phyloP scores from a whole-genome alignment of 1,140 invertebrate species.

The Coboldia fuscipes region DNA sequence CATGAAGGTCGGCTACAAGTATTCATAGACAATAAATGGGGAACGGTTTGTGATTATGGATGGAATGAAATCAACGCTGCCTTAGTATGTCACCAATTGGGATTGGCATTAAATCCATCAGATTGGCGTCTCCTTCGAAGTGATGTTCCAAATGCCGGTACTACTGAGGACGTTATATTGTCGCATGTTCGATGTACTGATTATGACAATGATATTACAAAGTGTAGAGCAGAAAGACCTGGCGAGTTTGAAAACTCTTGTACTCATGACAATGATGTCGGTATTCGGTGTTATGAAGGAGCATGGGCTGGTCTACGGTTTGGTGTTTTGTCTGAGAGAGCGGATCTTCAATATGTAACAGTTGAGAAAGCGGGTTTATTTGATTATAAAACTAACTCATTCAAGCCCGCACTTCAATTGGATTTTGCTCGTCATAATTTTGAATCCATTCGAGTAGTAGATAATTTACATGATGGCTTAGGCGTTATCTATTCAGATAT shows the following conservation, averaged over 20 bases:
- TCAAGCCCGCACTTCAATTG: slow-evolving; percentile 85
- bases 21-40: slow-evolving; percentile 69
- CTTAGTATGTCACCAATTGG: slow-evolving; percentile 87
- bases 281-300: slow-evolving; percentile 68
- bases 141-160: slow-evolving; percentile 57
- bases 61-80: slow-evolving; percentile 88
- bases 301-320: slow-evolving; percentile 85
- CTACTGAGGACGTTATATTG: slow-evolving; percentile 49
- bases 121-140: slow-evolving; percentile 72
- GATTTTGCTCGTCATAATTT: slow-evolving; percentile 88
- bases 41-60: slow-evolving; percentile 89
- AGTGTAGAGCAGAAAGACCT: slow-evolving; percentile 53
- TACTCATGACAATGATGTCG: slow-evolving; percentile 67
- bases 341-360: slow-evolving; percentile 68
- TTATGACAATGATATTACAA: slow-evolving; percentile 78
- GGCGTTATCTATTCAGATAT: slow-evolving; percentile 77
- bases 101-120: slow-evolving; percentile 74
- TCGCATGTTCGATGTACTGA: slow-evolving; percentile 80
- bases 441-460: slow-evolving; percentile 53
- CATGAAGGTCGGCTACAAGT: slow-evolving; percentile 65
- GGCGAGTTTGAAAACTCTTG: slow-evolving; percentile 78
- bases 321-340: slow-evolving; percentile 65
- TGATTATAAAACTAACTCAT: slow-evolving; percentile 76
- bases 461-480: slow-evolving; percentile 73
- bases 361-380: slow-evolving; percentile 83